Evolutionary conservation across 2,797 vertebrate species (phyloP), one percentile per base, ranked within the genome.

Genomic region (Gambelia wislizenii): DNA sequence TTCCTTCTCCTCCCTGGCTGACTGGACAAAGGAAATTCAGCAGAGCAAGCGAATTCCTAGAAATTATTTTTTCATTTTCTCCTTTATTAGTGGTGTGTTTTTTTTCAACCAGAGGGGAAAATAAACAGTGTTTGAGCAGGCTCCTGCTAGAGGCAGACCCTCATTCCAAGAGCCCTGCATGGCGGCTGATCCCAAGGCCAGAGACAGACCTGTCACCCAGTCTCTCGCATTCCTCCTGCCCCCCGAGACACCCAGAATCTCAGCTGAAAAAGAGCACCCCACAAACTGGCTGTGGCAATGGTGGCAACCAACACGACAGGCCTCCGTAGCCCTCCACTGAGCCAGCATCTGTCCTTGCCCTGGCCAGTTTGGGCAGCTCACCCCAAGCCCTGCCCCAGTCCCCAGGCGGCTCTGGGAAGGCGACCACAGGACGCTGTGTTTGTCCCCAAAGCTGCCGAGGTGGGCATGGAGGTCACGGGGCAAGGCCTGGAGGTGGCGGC

Each of bases 51-150:
- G 49, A n/a, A 83, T 83, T 47, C 81, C 81, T 67, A 33, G 2
- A 47, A 67, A 83, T 67, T 83, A 83, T 69, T 49, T 83, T n/a
- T 83, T 49, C 61, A 49, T 83, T 69, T 49, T 69, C 81, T 69
- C 81, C 59, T 69, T 49, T 83, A 83, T 83, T 83, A 64, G 36
- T 56, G n/a, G 4, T 70, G 33, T 70, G 10, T 72, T 22, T 39
- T 8, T 36, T 39, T 81, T 20, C 16, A 13, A 36, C 27, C 54
- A 64, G 33, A 82, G 81, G 61, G 81, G 22, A 83, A 69, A 69
- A 69, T 83, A 83, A 83, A 83, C 42, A 69, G 42, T 49, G 81
- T 27, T n/a, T 69, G 44, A 16, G 22, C 56, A 1, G 5, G 10
- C 36, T 6, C 2, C 52, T 56, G 54, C 54, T 18, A 33, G 1